Base-by-base conservation (phyloP, 2,797 vertebrate species). In the Molossus alvarezi region DNA sequence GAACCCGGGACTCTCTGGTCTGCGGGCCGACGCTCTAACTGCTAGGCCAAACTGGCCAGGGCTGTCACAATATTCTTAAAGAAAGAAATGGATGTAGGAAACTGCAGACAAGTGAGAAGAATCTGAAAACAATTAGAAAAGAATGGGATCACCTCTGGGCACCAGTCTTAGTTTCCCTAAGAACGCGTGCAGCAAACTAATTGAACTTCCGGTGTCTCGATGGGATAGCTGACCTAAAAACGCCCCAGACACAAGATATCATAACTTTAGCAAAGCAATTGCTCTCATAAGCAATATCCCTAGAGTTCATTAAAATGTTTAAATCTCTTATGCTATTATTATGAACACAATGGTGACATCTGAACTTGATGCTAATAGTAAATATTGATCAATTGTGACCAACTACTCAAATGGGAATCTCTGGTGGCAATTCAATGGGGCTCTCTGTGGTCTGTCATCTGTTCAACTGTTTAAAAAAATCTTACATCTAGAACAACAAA, bases 41-140 rank as follows among this genome's bases (percentile, higher is more conserved):
- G 41, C 41, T 45, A 6, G 6, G 41, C 41, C 41, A 45, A 45
- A 45, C 41, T 45, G 41, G 41, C 41, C 41, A 45, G 41, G 41
- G 41, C 41, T 62, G 51, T 62, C 69, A 37, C 12, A 33, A 77
- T 25, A 69, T 81, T 90, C 67, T 82, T 37, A 67, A 20, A 60
- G 27, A 48, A 53, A 72, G 79, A 65, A 64, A 48, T 6, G 76
- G 37, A 45, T 37, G 4, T 58, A 69, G 20, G 53, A 85, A 90
- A 86, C 11, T 29, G 3, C 0, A 69, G 23, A 53, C 18, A 33
- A 83, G 27, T 75, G 9, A 71, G 27, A 60, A 7, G 45, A 41
- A 67, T 73, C 84, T 79, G 65, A 51, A 77, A 62, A 91, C 33
- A 73, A 73, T 79, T 60, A 94, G 72, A 80, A 80, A 94, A 85